Conservation (phyloP, 2,888 invertebrate species). For the Ornithoptera priamus region DNA sequence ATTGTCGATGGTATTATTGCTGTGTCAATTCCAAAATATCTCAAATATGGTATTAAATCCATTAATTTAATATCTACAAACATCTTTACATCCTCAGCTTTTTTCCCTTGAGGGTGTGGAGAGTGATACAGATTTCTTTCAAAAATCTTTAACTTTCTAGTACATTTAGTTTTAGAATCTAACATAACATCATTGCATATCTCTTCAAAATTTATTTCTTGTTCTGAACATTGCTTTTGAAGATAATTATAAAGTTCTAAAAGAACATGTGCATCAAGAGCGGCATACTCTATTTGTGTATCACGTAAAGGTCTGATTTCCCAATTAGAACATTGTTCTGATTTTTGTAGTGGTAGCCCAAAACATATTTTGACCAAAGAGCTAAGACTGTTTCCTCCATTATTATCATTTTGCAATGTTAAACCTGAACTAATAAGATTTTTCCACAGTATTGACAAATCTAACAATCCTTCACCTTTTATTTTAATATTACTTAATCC, state of each 20-base stretch:
- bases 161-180: constrained; percentile 72
- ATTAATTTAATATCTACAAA: constrained; percentile 58
- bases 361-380: constrained; percentile 87
- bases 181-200: constrained; percentile 81
- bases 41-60: constrained; percentile 57
- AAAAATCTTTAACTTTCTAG: constrained; percentile 59
- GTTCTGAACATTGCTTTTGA: constrained; percentile 61
- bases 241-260: constrained; percentile 88
- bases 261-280: constrained; percentile 93
- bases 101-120: constrained; percentile 41
- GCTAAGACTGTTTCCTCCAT: constrained; percentile 84
- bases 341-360: constrained; percentile 88
- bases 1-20: constrained; percentile 81
- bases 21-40: constrained; percentile 80
- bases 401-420: constrained; percentile 60
- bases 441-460: constrained; percentile 67
- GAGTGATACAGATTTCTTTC: constrained; percentile 46
- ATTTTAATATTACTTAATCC: constrained; percentile 68
- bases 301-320: constrained; percentile 88
- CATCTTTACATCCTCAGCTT: constrained; percentile 54
- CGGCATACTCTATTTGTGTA: constrained; percentile 91
- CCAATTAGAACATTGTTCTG: constrained; percentile 96
- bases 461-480: constrained; percentile 72
- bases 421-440: constrained; percentile 58
- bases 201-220: constrained; percentile 82